Percentiles rank a stretch among this genome's conserved stretches.
phyloP scores from a whole-genome alignment of 2,888 invertebrate species.

The Patella ulyssiponensis region DNA sequence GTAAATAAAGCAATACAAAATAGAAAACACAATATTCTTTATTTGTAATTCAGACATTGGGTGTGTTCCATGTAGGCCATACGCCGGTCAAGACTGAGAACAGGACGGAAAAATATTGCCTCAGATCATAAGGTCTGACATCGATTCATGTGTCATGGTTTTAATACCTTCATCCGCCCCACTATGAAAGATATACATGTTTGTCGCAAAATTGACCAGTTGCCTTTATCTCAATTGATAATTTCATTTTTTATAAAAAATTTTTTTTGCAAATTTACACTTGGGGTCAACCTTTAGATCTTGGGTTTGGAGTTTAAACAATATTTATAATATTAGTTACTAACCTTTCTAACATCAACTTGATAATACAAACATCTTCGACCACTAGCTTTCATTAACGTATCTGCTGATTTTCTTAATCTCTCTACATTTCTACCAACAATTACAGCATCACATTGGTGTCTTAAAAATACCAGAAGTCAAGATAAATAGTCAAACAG shows the following conservation, averaged over 20 bases:
- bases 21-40: too few species aligned
- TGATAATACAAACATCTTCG: constrained; percentile 60
- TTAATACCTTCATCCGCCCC: not conserved
- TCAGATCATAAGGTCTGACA: too few species aligned
- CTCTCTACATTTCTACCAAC: constrained; percentile 63
- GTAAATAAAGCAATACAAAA: constrained; percentile 20
- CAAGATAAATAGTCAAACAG: too few species aligned
- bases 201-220: not conserved
- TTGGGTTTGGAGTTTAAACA: too few species aligned
- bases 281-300: too few species aligned
- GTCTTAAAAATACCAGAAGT: constrained; percentile 45
- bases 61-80: too few species aligned
- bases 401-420: constrained; percentile 56
- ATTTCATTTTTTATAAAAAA: not conserved
- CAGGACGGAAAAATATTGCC: too few species aligned
- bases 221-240: not conserved
- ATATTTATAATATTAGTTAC: not conserved
- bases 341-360: constrained; percentile 70
- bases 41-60: too few species aligned
- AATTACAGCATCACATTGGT: constrained; percentile 68
- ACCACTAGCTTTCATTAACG: constrained; percentile 61
- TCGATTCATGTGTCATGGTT: too few species aligned
- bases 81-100: too few species aligned
- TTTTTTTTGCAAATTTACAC: too few species aligned
- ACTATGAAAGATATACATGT: not conserved